These are phyloP conservation scores for Pyrrhura leucotis DNA, from an alignment of 2,797 vertebrate species.

Conservation along the genomic window DNA sequence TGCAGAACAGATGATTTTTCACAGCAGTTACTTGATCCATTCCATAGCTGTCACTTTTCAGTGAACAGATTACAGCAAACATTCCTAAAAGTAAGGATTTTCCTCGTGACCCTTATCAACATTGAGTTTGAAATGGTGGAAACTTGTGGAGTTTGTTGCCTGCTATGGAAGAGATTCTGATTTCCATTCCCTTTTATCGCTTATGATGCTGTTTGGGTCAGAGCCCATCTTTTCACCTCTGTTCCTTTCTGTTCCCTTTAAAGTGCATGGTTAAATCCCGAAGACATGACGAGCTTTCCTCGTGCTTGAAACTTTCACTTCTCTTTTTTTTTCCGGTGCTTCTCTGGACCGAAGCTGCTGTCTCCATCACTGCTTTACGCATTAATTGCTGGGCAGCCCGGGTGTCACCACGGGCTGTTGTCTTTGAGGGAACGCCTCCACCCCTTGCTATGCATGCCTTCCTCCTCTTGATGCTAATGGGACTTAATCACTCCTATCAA, in stretches of 20 bases:
- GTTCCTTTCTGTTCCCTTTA: not conserved
- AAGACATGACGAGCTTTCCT: not conserved
- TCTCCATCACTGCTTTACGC: fast-evolving
- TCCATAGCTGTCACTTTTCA: constrained; percentile 27
- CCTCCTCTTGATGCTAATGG: constrained; percentile 15
- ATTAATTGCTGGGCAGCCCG: not conserved
- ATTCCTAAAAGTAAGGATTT: not conserved
- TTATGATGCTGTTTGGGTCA: not conserved
- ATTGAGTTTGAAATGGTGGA: not conserved
- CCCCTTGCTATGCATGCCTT: not conserved
- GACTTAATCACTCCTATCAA: constrained; percentile 24
- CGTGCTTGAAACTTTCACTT: not conserved
- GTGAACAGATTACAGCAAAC: not conserved
- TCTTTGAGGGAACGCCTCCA: not conserved
- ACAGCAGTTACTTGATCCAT: constrained; percentile 14
- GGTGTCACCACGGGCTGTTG: not conserved
- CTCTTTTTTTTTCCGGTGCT: not conserved
- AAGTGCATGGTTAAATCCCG: not conserved
- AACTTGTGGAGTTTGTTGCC: not conserved
- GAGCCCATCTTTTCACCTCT: not conserved
- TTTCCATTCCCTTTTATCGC: not conserved
- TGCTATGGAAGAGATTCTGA: not conserved
- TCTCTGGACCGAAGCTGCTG: not conserved
- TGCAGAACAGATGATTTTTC: constrained; percentile 43
- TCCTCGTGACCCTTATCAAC: not conserved